Conservation (phyloP, 1,140 invertebrate species). For the Trichogramma pretiosum region DNA sequence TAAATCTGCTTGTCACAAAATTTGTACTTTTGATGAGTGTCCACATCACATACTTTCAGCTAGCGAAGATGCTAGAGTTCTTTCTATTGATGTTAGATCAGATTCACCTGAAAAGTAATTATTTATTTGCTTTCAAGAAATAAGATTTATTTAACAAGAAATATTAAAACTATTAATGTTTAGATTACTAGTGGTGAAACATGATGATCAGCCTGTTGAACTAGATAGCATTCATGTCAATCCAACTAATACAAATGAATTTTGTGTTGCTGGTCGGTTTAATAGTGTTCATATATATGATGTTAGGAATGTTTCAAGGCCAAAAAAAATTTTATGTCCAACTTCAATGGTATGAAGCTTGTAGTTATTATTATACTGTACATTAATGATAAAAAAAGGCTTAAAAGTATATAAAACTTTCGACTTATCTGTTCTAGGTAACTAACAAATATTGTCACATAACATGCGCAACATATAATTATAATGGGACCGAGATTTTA, state of each 20-base stretch:
- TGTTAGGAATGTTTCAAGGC: slow-evolving; percentile 48
- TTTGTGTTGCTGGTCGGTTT: slow-evolving; percentile 70
- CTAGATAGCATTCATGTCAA: slow-evolving; percentile 82
- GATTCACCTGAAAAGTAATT: slow-evolving; percentile 58
- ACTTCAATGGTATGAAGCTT: slow-evolving; percentile 50
- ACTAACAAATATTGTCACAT: slow-evolving; percentile 49
- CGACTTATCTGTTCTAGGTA: slow-evolving; percentile 22
- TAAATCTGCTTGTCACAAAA: slow-evolving; percentile 66
- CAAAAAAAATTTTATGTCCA: slow-evolving; percentile 50
- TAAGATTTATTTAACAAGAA: too few species aligned
- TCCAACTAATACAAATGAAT: slow-evolving; percentile 67
- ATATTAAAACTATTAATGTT: slow-evolving; percentile 25
- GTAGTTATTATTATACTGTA: slow-evolving; percentile 2
- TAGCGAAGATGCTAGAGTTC: slow-evolving; percentile 79
- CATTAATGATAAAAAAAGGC: too few species aligned
- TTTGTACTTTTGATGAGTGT: slow-evolving; percentile 62
- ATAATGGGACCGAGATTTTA: slow-evolving; percentile 82
- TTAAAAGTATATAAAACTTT: too few species aligned
- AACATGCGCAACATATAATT: slow-evolving; percentile 84
- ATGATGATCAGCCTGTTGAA: slow-evolving; percentile 53
- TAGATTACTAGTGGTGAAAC: slow-evolving; percentile 60
- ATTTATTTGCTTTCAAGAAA: slow-evolving; percentile 6
- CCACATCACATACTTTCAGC: slow-evolving; percentile 74
- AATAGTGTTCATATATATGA: slow-evolving; percentile 62
- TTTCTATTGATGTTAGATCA: slow-evolving; percentile 72